A percentile compares a stretch with the other conserved stretches of the same genome.
Evolutionary conservation across 2,113 vertebrate genomes (phyloP).

Genomic region (Tautogolabrus adspersus): DNA sequence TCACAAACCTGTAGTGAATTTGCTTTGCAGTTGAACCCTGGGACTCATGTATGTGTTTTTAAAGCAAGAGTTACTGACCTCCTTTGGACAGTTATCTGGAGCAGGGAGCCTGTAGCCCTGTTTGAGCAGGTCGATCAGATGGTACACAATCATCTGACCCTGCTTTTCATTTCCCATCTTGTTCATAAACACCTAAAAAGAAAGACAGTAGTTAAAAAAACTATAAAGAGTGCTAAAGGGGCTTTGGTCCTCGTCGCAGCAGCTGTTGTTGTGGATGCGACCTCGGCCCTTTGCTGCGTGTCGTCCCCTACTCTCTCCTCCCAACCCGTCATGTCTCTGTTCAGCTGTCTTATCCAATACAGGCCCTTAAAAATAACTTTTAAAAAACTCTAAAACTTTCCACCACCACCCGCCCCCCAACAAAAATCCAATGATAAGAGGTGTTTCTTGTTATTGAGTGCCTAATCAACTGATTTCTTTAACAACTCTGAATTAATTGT

Average conservation of each 20-base stretch:
- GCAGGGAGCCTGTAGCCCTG: slow-evolving; percentile 89
- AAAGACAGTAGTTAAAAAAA: neutral
- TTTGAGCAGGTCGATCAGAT: slow-evolving; percentile 94
- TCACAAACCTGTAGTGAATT: no score
- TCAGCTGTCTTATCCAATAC: no score
- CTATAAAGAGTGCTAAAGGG: neutral
- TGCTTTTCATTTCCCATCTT: slow-evolving; percentile 98
- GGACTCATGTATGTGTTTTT: no score
- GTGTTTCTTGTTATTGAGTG: slow-evolving; percentile 23
- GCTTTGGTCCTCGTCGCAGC: no score
- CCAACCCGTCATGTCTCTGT: no score
- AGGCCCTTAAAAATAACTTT: no score
- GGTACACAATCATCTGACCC: slow-evolving; percentile 98
- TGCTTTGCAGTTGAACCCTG: no score
- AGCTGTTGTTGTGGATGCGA: no score
- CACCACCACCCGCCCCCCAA: neutral
- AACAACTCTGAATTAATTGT: neutral
- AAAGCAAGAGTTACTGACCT: slow-evolving; percentile 81
- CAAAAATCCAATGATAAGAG: neutral
- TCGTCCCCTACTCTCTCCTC: no score
- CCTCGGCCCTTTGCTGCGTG: no score
- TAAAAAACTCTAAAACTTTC: no score
- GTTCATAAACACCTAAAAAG: slow-evolving; percentile 94
- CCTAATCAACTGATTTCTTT: slow-evolving; percentile 37
- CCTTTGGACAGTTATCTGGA: slow-evolving; percentile 90